These are phyloP conservation scores for Plemyria rubiginata DNA, from an alignment of 2,888 invertebrate genomes.

Conservation along the genomic window DNA sequence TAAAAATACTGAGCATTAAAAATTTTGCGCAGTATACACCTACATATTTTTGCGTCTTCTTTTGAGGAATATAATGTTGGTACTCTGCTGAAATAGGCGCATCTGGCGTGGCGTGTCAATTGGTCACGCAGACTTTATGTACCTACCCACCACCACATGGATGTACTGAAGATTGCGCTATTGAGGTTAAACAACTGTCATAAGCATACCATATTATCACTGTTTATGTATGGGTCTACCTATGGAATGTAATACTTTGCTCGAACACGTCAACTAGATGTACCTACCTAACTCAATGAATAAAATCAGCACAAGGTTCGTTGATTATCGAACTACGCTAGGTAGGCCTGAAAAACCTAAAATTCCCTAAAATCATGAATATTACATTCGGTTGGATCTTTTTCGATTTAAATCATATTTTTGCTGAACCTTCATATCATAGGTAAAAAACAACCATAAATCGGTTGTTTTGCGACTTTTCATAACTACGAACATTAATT, in stretches of 20 bases:
- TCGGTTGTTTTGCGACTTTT: no score
- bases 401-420: no score
- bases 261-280: no score
- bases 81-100: slow-evolving; percentile 24
- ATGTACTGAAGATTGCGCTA: slow-evolving; percentile 49
- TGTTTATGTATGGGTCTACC: neutral
- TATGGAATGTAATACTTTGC: neutral
- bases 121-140: slow-evolving; percentile 42
- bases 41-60: neutral
- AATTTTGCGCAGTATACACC: neutral
- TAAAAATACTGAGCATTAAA: neutral
- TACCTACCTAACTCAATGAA: no score
- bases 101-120: slow-evolving; percentile 51
- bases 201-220: slow-evolving; percentile 44
- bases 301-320: no score
- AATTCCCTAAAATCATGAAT: no score
- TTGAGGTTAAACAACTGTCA: slow-evolving; percentile 55
- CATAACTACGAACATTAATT: no score
- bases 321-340: no score
- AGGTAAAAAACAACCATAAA: no score
- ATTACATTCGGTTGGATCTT: no score
- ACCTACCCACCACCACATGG: slow-evolving; percentile 19
- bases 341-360: no score
- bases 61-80: neutral
- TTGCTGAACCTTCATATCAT: no score